Evolutionary conservation across 2,797 vertebrate genomes (phyloP).

Genomic region (Stomatorhinus walkeri): DNA sequence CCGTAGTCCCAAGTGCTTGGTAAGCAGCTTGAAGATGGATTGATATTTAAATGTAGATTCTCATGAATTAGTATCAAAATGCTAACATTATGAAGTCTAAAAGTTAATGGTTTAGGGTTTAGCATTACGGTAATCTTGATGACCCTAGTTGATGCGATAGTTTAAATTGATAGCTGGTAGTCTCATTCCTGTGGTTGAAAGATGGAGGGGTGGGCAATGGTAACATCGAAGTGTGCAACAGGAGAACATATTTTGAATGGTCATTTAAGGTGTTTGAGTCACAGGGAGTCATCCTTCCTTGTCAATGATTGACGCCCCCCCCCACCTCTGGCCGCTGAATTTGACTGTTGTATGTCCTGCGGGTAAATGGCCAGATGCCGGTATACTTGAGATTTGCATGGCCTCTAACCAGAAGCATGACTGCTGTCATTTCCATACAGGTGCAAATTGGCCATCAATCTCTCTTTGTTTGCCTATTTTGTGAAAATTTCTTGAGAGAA

Average conservation of each 20-base stretch:
- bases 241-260: background rate
- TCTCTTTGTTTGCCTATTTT: background rate
- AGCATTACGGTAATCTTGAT: background rate
- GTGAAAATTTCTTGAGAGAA: background rate
- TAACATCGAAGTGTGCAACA: background rate
- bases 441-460: background rate
- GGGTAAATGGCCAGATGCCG: slow-evolving; percentile 19
- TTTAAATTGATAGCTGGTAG: background rate
- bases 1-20: background rate
- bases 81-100: background rate
- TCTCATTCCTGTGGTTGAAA: background rate
- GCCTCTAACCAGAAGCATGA: background rate
- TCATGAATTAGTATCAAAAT: background rate
- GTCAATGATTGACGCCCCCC: too few species aligned
- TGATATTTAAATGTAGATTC: background rate
- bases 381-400: slow-evolving; percentile 13
- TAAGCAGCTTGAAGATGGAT: background rate
- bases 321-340: background rate
- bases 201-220: background rate
- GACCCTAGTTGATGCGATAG: background rate
- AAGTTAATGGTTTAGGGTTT: background rate
- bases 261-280: background rate
- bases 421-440: slow-evolving; percentile 21
- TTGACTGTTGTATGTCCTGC: slow-evolving; percentile 16
- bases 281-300: background rate